Evolutionary conservation across 2,797 vertebrate species (phyloP), one percentile per base, ranked within the genome.

Genomic region (Alcedo quadribrachys): DNA sequence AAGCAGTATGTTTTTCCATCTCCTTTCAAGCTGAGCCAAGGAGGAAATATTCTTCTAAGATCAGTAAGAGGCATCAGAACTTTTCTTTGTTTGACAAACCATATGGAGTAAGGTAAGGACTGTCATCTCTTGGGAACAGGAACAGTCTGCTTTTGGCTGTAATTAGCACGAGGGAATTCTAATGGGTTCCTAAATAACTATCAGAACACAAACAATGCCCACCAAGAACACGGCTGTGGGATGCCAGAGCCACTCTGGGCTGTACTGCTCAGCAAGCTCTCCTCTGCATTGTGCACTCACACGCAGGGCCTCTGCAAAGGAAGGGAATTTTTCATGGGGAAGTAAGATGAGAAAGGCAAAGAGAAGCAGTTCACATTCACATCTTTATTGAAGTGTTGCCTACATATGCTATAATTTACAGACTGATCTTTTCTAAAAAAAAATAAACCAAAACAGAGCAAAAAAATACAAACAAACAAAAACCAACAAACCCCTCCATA

Each of bases 331-430:
- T 82, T 76, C 62, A 43, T 25, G 68, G 45, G 33, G 22, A 89
- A 75, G 4, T 9, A 61, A 2, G 16, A 83, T 4, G 20, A 86
- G 84, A 5, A 84, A 87, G 45, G 11, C 79, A 85, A 63, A 80
- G 79, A 76, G 65, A 84, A 96, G 48, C 21, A 91, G 82, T 91
- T 94, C 93, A 94, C 78, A 93, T 95, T 95, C 93, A 97, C 86
- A 87, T 87, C 82, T 98, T 98, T 98, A 98, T 98, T 98, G 95
- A 95, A 96, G 95, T 83, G 74, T 92, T 94, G 90, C 95, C 91
- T 96, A 87, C 75, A 92, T 79, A 92, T 94, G 84, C 92, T 95
- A 85, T 93, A 96, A 97, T 96, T 97, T 97, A 98, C 96, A 97
- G 94, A 94, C 91, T 75, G 84, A 53, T 93, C 92, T 82, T 89